phyloP scores from a whole-genome alignment of 2,888 invertebrate genomes.

The Ecliptopera silaceata region DNA sequence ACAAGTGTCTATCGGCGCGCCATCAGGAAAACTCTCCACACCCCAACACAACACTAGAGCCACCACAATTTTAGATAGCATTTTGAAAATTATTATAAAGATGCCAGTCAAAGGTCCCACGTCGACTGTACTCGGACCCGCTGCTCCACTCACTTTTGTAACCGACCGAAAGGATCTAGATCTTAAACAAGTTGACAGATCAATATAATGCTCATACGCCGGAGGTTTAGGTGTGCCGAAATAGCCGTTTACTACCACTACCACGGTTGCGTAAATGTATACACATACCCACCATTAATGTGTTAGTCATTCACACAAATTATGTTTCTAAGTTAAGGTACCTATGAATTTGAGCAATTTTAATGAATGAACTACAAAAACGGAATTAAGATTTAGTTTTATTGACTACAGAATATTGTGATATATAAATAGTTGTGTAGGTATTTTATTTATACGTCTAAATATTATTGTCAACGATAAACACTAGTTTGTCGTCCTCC shows the following conservation, averaged over 20 bases:
- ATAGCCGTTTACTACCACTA: conserved; percentile 39
- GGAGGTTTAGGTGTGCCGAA: conserved; percentile 54
- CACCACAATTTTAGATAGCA: conserved; percentile 59
- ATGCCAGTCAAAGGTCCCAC: conserved; percentile 48
- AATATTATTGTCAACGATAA: conserved; percentile 52
- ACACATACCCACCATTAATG: conserved; percentile 5
- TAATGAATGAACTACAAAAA: conserved; percentile 8
- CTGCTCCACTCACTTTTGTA: conserved; percentile 73
- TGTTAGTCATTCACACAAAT: conserved; percentile 26
- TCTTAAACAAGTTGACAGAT: conserved; percentile 65
- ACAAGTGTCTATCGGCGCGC: conserved; percentile 91
- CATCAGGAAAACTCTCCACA: conserved; percentile 87
- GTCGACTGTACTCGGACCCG: conserved; percentile 62
- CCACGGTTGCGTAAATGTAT: conserved; percentile 46
- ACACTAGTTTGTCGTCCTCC: conserved; percentile 61
- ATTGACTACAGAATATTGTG: conserved; percentile 3
- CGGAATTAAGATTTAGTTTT: conserved; percentile 1
- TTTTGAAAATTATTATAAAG: conserved; percentile 36
- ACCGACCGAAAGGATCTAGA: conserved; percentile 73
- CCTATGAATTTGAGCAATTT: conserved; percentile 11
- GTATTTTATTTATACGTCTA: not conserved
- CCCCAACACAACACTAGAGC: conserved; percentile 61
- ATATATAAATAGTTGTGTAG: not conserved
- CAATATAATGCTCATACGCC: conserved; percentile 56
- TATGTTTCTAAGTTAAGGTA: conserved; percentile 7